Percentiles rank a stretch among this genome's conserved stretches.
Conservation (phyloP, 2,113 vertebrate species). For the Raja brachyura region DNA sequence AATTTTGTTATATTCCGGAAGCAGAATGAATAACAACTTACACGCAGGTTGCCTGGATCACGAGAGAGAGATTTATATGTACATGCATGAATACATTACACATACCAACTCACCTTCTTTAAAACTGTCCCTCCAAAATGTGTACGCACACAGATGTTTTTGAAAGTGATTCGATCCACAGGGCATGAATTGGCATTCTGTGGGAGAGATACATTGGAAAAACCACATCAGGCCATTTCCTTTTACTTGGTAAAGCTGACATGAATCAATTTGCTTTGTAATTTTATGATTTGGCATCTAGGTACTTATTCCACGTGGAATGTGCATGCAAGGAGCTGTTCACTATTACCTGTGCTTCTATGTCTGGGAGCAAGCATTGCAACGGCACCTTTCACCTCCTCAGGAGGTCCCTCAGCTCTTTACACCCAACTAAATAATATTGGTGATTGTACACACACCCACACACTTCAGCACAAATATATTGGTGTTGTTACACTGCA, state of each 20-base stretch:
- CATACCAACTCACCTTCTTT: slow-evolving; percentile 65
- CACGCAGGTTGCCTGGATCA: no score
- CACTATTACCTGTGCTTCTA: neutral
- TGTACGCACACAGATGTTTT: slow-evolving; percentile 73
- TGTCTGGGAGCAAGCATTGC: neutral
- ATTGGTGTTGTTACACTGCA: neutral
- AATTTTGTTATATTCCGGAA: no score
- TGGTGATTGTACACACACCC: neutral
- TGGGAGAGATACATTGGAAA: neutral
- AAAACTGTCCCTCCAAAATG: slow-evolving; percentile 75
- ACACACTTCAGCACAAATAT: neutral
- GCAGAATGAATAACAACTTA: no score
- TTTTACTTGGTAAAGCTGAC: neutral
- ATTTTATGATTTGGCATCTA: neutral
- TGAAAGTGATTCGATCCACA: slow-evolving; percentile 81
- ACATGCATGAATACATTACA: no score
- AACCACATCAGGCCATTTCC: neutral
- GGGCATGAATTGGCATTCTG: slow-evolving; percentile 96
- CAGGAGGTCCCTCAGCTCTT: neutral
- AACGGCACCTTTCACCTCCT: neutral
- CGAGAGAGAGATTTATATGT: no score
- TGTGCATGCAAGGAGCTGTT: neutral
- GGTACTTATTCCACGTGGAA: neutral
- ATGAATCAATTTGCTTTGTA: neutral
- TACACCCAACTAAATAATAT: neutral